Evolutionary conservation across 2,888 invertebrate species (phyloP).

Genomic region (Gryllus longicercus): DNA sequence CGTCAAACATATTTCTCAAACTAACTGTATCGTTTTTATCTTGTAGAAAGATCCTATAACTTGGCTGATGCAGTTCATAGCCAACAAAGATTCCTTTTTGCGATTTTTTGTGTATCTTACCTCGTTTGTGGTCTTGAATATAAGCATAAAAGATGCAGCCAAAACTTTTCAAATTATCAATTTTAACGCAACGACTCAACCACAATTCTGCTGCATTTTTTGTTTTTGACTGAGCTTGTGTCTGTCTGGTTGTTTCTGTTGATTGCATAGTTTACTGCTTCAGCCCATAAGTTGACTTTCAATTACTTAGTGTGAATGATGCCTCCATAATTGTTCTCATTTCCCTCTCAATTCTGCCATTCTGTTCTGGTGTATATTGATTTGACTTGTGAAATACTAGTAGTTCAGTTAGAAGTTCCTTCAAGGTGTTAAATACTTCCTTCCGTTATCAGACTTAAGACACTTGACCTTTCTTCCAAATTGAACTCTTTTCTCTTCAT

Average conservation of each 20-base stretch:
- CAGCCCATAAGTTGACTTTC: not conserved
- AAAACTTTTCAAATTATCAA: no score
- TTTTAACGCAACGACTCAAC: slow-evolving; percentile 27
- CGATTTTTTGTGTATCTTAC: no score
- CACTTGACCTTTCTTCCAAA: no score
- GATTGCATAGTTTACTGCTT: slow-evolving; percentile 38
- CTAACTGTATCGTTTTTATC: no score
- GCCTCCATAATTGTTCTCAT: slow-evolving; percentile 39
- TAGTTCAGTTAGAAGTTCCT: slow-evolving; percentile 35
- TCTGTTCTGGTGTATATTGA: slow-evolving; percentile 42
- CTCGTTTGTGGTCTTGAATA: no score
- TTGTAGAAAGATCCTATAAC: no score
- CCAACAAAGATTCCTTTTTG: no score
- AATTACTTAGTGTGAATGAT: not conserved
- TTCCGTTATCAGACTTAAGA: no score
- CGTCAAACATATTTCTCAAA: no score
- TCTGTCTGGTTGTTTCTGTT: slow-evolving; percentile 38
- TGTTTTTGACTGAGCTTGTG: slow-evolving; percentile 36
- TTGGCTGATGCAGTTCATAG: no score
- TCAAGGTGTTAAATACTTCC: not conserved
- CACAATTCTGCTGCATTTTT: slow-evolving; percentile 38
- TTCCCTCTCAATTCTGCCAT: slow-evolving; percentile 43
- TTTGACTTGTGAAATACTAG: slow-evolving; percentile 39
- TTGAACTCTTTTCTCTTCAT: no score
- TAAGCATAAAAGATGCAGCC: no score